A percentile compares a stretch with the other conserved stretches of the same genome.
Evolutionary conservation across 2,888 invertebrate genomes (phyloP).

Genomic region (Monopis laevigella): DNA sequence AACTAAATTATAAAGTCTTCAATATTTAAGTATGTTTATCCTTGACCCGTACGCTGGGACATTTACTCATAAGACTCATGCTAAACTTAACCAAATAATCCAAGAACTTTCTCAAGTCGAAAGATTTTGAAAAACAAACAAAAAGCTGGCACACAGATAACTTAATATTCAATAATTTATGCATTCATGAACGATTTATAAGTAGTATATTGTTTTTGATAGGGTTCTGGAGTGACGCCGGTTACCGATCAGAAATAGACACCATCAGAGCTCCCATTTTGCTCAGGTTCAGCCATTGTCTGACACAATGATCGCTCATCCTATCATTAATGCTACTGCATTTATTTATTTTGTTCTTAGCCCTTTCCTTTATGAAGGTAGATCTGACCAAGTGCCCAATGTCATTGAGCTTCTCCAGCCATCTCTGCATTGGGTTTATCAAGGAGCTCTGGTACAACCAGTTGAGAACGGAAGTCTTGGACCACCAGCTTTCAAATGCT

Average conservation of each 20-base stretch:
- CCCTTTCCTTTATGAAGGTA: constrained; percentile 13
- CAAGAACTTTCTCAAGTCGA: too few relatives aligned
- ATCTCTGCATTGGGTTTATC: constrained; percentile 43
- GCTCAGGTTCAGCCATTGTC: constrained; percentile 37
- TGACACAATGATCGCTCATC: constrained; percentile 24
- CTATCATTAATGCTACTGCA: neutral
- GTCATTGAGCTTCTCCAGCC: constrained; percentile 40
- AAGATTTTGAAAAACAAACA: too few relatives aligned
- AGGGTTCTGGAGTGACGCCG: neutral
- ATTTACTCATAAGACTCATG: too few relatives aligned
- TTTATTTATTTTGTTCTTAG: neutral
- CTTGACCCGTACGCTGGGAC: too few relatives aligned
- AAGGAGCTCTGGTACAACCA: constrained; percentile 47
- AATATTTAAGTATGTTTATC: too few relatives aligned
- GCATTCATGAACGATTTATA: too few relatives aligned
- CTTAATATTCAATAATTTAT: too few relatives aligned
- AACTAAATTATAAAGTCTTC: too few relatives aligned
- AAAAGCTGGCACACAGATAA: too few relatives aligned
- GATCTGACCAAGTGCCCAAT: constrained; percentile 27
- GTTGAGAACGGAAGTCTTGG: constrained; percentile 33
- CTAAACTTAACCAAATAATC: too few relatives aligned
- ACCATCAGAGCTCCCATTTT: constrained; percentile 34
- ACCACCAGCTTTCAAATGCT: constrained; percentile 37
- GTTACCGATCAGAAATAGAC: constrained; percentile 40
- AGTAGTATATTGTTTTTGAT: too few relatives aligned